phyloP scores from a whole-genome alignment of 2,797 vertebrate genomes.

The Protonibea diacanthus region DNA sequence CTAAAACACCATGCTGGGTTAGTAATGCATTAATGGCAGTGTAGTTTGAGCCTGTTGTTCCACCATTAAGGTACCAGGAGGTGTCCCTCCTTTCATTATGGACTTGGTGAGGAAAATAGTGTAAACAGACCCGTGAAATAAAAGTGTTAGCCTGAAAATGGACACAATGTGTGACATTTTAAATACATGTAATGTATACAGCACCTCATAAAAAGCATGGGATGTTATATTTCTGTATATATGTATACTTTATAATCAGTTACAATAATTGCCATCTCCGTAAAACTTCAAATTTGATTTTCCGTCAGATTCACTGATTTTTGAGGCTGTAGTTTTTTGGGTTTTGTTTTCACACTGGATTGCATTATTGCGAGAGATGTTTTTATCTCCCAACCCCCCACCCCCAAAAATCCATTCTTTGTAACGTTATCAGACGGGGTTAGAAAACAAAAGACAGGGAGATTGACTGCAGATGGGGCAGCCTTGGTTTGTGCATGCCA shows the following conservation, averaged over 20 bases:
- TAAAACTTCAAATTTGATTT: not conserved
- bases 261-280: not conserved
- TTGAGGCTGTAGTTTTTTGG: not conserved
- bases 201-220: not conserved
- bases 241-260: too few relatives aligned
- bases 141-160: not conserved
- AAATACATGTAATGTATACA: not conserved
- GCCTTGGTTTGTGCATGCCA: constrained; percentile 39
- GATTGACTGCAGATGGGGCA: constrained; percentile 48
- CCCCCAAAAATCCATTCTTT: constrained; percentile 21
- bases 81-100: not conserved
- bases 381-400: constrained; percentile 7
- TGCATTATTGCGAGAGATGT: constrained; percentile 7
- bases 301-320: not conserved
- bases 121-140: too few relatives aligned
- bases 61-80: not conserved
- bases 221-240: not conserved
- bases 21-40: constrained; percentile 56
- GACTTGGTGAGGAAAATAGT: not conserved
- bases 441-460: constrained; percentile 45
- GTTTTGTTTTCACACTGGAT: constrained; percentile 8
- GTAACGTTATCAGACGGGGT: constrained; percentile 46
- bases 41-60: constrained; percentile 15
- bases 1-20: constrained; percentile 44
- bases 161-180: not conserved